Percentiles rank a stretch among this genome's conserved stretches.
phyloP scores from a whole-genome alignment of 2,888 invertebrate species.

The Nomada ferruginata region DNA sequence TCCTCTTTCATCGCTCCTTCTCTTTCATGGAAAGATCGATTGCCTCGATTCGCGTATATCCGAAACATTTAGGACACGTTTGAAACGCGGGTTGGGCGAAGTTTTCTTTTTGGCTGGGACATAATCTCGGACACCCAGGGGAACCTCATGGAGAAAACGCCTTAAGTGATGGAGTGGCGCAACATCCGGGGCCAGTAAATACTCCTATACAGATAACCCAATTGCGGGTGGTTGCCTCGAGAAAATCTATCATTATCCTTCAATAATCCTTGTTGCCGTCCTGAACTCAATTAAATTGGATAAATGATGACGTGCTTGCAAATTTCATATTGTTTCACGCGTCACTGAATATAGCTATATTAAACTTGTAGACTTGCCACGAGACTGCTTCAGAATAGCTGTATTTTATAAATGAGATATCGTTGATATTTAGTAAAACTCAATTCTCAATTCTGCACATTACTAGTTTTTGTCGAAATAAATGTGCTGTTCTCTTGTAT shows the following conservation, averaged over 20 bases:
- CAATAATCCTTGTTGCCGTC: slow-evolving; percentile 51
- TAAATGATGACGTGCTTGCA: slow-evolving; percentile 9
- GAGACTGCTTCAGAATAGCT: too few species aligned
- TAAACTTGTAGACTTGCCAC: background rate
- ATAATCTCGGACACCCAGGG: slow-evolving; percentile 63
- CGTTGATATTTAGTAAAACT: background rate
- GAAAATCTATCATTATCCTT: slow-evolving; percentile 70
- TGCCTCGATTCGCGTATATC: slow-evolving; percentile 24
- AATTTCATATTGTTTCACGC: background rate
- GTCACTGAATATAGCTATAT: background rate
- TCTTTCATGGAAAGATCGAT: slow-evolving; percentile 54
- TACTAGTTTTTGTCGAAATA: too few species aligned
- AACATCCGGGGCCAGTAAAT: slow-evolving; percentile 53
- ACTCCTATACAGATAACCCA: slow-evolving; percentile 50
- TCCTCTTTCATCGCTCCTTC: slow-evolving; percentile 39
- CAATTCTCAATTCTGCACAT: background rate
- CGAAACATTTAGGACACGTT: slow-evolving; percentile 46
- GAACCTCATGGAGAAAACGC: slow-evolving; percentile 74
- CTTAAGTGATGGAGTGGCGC: slow-evolving; percentile 81
- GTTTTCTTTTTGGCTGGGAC: slow-evolving; percentile 49
- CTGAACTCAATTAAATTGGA: slow-evolving; percentile 51
- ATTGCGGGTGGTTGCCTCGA: slow-evolving; percentile 41
- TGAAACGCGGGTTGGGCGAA: slow-evolving; percentile 32
- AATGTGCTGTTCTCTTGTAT: too few species aligned
- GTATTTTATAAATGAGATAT: background rate